These are phyloP conservation scores for Gila robusta DNA, from an alignment of 2,797 vertebrate species.

Conservation along the genomic window DNA sequence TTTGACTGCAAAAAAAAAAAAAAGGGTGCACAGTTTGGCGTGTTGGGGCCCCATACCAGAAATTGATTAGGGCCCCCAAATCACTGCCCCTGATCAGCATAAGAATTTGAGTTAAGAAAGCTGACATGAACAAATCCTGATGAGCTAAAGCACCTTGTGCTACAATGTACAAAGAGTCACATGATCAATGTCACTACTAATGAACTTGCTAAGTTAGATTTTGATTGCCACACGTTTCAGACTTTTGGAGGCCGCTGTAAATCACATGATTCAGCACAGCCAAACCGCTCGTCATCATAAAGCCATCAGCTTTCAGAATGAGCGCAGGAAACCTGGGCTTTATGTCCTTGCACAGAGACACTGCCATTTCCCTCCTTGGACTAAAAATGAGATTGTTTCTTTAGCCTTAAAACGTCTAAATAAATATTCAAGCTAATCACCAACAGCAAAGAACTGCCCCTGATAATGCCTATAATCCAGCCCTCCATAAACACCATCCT, in stretches of 20 bases:
- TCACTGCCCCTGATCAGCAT: neutral
- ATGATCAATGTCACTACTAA: neutral
- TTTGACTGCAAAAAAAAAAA: too few relatives aligned
- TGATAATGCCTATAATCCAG: constrained; percentile 4
- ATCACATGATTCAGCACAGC: constrained; percentile 8
- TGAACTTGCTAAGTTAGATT: neutral
- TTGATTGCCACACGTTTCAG: constrained; percentile 4
- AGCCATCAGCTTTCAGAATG: constrained; percentile 22
- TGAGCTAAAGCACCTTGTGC: neutral
- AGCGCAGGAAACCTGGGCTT: neutral
- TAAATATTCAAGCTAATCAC: constrained; percentile 33
- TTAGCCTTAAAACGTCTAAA: constrained; percentile 40
- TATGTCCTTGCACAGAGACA: constrained; percentile 25
- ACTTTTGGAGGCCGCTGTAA: neutral
- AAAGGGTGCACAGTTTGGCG: neutral
- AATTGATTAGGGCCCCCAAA: neutral
- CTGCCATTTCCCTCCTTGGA: constrained; percentile 29
- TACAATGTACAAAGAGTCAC: constrained; percentile 23
- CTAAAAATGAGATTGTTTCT: constrained; percentile 7
- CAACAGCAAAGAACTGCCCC: constrained; percentile 47
- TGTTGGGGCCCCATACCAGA: neutral
- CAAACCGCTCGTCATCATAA: constrained; percentile 9
- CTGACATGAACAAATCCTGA: constrained; percentile 16
- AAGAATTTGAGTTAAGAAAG: neutral
- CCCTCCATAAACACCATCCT: neutral